Evolutionary conservation across 1,140 invertebrate genomes (phyloP).

Genomic region (Pseudomyrmex flavicornis): DNA sequence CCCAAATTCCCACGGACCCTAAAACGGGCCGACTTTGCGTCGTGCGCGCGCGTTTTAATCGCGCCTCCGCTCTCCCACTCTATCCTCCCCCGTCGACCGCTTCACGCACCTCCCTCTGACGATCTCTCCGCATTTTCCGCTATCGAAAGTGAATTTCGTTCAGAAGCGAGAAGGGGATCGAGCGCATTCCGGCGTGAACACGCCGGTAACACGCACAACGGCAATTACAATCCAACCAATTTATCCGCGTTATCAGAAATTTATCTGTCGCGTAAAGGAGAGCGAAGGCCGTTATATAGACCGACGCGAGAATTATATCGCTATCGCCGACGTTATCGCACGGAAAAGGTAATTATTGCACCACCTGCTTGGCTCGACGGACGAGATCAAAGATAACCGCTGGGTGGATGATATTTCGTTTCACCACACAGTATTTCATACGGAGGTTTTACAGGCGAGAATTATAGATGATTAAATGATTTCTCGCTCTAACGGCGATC

Average conservation of each 20-base stretch:
- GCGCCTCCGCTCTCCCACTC: slow-evolving; percentile 15
- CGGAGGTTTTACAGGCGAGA: background rate
- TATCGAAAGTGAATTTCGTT: slow-evolving; percentile 64
- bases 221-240: slow-evolving; percentile 84
- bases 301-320: slow-evolving; percentile 67
- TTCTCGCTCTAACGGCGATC: background rate
- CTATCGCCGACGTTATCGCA: slow-evolving; percentile 67
- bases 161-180: background rate
- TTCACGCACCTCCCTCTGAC: slow-evolving; percentile 5
- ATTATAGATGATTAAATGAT: background rate
- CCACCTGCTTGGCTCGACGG: slow-evolving; percentile 68
- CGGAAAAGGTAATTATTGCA: slow-evolving; percentile 70
- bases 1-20: slow-evolving; percentile 77
- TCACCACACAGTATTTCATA: background rate
- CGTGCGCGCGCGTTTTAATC: slow-evolving; percentile 65
- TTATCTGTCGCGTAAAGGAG: slow-evolving; percentile 73
- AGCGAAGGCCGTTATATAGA: slow-evolving; percentile 51
- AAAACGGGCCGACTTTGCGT: slow-evolving; percentile 46
- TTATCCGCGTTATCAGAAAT: slow-evolving; percentile 82
- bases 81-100: slow-evolving; percentile 12
- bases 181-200: slow-evolving; percentile 59
- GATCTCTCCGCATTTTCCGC: slow-evolving; percentile 1
- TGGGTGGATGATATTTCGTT: slow-evolving; percentile 45
- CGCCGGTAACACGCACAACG: slow-evolving; percentile 82
- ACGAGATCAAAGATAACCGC: slow-evolving; percentile 54